Percentiles rank a stretch among this genome's conserved stretches.
phyloP scores from a whole-genome alignment of 2,113 vertebrate species.

The Octodon degus region DNA sequence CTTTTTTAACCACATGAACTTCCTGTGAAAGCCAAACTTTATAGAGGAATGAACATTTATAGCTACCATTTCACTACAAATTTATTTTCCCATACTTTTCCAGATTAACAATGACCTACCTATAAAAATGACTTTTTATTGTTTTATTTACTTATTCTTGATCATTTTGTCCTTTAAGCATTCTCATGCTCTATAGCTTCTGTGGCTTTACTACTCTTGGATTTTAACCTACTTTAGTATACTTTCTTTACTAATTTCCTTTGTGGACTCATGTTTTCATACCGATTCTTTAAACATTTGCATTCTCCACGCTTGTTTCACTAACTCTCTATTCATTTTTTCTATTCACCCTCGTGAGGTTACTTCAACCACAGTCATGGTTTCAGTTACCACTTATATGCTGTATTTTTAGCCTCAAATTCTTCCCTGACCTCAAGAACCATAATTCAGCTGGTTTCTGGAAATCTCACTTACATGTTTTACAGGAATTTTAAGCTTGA shows the following conservation, averaged over 20 bases:
- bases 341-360: not conserved
- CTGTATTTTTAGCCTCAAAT: slow-evolving; percentile 50
- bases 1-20: not conserved
- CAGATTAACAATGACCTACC: not conserved
- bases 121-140: not conserved
- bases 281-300: not conserved
- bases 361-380: not conserved
- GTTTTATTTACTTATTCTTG: not conserved
- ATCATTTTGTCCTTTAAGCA: not conserved
- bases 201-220: not conserved
- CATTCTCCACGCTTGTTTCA: not conserved
- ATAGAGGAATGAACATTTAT: not conserved
- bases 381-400: slow-evolving; percentile 20
- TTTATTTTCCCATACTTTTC: not conserved
- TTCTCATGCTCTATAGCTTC: not conserved
- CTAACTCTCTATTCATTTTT: not conserved
- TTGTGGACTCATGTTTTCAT: not conserved
- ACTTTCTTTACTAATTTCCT: not conserved
- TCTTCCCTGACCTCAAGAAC: not conserved
- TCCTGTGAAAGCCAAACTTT: not conserved
- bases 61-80: not conserved
- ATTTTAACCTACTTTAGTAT: not conserved
- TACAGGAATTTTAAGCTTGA: slow-evolving; percentile 48
- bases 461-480: slow-evolving; percentile 44
- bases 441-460: slow-evolving; percentile 4